Evolutionary conservation across 2,888 invertebrate species (phyloP).

Genomic region (Aleiodes testaceus): DNA sequence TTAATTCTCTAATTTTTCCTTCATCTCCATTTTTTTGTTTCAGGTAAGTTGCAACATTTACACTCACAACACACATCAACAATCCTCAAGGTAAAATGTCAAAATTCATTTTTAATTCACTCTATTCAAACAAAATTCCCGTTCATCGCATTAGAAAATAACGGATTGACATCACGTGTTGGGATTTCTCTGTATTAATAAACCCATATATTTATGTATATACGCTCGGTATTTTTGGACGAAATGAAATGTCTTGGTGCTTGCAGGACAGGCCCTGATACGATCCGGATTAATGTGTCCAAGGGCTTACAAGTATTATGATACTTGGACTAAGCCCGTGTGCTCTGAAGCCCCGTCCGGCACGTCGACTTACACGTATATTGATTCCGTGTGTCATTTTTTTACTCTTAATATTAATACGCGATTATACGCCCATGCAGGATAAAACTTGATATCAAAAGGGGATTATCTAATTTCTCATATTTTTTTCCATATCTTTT

Average conservation of each 20-base stretch:
- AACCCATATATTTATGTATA: neutral
- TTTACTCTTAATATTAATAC: slow-evolving; percentile 53
- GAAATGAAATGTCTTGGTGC: slow-evolving; percentile 59
- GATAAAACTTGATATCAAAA: slow-evolving; percentile 21
- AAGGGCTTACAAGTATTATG: slow-evolving; percentile 68
- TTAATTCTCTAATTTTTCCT: too few species aligned
- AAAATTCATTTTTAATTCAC: too few species aligned
- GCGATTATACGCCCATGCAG: slow-evolving; percentile 26
- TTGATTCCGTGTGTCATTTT: slow-evolving; percentile 56
- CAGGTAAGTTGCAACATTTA: too few species aligned
- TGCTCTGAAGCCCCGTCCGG: slow-evolving; percentile 61
- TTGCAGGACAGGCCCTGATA: slow-evolving; percentile 63
- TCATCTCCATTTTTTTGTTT: slow-evolving; percentile 40
- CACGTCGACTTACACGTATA: slow-evolving; percentile 66
- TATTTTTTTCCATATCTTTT: neutral
- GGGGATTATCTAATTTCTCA: neutral
- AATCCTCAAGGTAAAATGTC: too few species aligned
- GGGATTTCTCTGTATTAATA: neutral
- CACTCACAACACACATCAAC: too few species aligned
- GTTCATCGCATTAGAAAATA: slow-evolving; percentile 3
- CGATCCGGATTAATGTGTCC: slow-evolving; percentile 70
- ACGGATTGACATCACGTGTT: slow-evolving; percentile 43
- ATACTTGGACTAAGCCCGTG: slow-evolving; percentile 61
- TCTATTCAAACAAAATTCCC: too few species aligned
- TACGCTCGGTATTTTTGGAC: slow-evolving; percentile 51